A percentile compares a stretch with the other conserved stretches of the same genome.
phyloP scores from a whole-genome alignment of 2,797 vertebrate genomes.

The Valencia hispanica region DNA sequence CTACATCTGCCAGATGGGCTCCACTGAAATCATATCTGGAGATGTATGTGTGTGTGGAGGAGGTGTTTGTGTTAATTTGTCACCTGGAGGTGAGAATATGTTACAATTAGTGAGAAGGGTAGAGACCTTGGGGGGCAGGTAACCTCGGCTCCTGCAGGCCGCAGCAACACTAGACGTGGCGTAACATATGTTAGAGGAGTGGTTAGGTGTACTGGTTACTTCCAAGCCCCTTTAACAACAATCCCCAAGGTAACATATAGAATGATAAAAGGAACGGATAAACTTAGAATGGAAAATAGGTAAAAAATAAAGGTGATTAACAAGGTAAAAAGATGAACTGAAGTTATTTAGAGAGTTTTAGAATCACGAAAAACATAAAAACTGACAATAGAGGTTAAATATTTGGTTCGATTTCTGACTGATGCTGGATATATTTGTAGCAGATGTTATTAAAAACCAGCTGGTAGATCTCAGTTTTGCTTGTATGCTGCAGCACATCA shows the following conservation, averaged over 20 bases:
- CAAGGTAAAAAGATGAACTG: background rate
- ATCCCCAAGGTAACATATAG: too few relatives aligned
- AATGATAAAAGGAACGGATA: background rate
- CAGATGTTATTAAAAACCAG: slow-evolving; percentile 17
- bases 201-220: too few relatives aligned
- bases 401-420: background rate
- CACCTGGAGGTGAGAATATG: background rate
- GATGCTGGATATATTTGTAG: background rate
- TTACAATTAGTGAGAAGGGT: too few relatives aligned
- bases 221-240: too few relatives aligned
- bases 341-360: background rate
- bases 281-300: background rate
- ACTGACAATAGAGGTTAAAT: background rate
- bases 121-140: too few relatives aligned
- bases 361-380: background rate
- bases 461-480: slow-evolving; percentile 11
- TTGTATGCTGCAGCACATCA: background rate
- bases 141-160: too few relatives aligned
- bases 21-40: background rate
- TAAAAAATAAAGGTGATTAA: background rate
- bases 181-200: too few relatives aligned
- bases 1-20: background rate
- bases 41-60: background rate
- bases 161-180: too few relatives aligned
- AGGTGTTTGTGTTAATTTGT: background rate